Conservation (phyloP, 2,797 vertebrate species). For the Gymnothorax reevesii region DNA sequence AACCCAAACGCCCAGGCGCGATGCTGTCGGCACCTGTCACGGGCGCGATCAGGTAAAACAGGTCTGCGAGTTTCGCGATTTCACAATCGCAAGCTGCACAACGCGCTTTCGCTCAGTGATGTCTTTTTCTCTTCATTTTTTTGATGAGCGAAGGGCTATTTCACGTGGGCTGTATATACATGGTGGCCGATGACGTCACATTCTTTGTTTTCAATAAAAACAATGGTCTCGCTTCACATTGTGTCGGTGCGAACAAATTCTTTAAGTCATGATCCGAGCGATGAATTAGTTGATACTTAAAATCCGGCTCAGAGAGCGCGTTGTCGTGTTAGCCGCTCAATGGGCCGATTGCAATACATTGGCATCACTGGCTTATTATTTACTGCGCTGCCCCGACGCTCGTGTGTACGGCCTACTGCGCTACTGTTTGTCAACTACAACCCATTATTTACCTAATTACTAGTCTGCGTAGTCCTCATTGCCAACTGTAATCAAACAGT, state of each 20-base stretch:
- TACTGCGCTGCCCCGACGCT: not conserved
- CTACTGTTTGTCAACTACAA: not conserved
- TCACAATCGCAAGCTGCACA: not conserved
- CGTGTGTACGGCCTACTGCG: not conserved
- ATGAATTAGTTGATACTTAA: not conserved
- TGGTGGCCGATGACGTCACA: not conserved
- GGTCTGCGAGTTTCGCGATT: conserved; percentile 14
- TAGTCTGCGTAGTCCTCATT: not conserved
- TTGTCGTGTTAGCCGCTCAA: too few relatives aligned
- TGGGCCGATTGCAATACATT: too few relatives aligned
- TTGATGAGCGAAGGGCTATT: not conserved
- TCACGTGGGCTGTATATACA: not conserved
- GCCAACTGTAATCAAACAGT: not conserved
- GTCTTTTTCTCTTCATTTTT: not conserved
- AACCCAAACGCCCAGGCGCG: conserved; percentile 12
- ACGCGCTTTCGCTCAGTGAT: not conserved
- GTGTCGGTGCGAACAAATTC: not conserved
- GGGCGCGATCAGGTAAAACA: conserved; percentile 5
- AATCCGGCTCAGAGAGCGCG: too few relatives aligned
- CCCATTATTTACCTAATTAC: conserved; percentile 1
- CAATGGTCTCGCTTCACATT: not conserved
- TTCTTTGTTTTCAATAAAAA: conserved; percentile 17
- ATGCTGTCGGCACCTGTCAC: conserved; percentile 15
- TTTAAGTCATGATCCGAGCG: not conserved
- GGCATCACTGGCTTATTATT: not conserved